These are phyloP conservation scores for Temnothorax nylanderi DNA, from an alignment of 1,140 invertebrate species.

Conservation along the genomic window DNA sequence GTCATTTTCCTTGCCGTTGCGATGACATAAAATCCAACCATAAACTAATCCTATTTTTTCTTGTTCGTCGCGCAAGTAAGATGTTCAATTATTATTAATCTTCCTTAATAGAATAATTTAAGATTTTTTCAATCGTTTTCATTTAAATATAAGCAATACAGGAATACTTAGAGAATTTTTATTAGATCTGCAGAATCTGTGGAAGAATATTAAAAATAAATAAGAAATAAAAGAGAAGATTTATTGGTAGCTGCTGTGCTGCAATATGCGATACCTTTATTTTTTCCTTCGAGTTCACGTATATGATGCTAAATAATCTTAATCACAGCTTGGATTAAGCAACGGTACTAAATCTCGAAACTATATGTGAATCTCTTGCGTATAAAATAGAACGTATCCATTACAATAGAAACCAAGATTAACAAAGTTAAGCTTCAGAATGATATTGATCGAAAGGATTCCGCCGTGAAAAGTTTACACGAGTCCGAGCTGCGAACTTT, in stretches of 20 bases:
- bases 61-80: background rate
- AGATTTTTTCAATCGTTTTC: background rate
- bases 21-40: slow-evolving; percentile 61
- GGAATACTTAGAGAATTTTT: background rate
- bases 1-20: slow-evolving; percentile 42
- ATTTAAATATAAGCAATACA: background rate
- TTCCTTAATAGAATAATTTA: background rate
- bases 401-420: background rate
- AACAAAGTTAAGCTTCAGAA: background rate
- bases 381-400: background rate
- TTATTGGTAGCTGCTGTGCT: background rate
- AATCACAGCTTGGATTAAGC: background rate
- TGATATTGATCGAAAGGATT: slow-evolving; percentile 2
- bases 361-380: background rate
- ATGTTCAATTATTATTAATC: background rate
- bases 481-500: background rate
- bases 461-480: background rate
- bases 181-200: background rate
- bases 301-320: background rate
- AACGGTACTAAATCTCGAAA: background rate
- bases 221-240: background rate
- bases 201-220: background rate
- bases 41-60: slow-evolving; percentile 11
- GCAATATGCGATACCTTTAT: background rate
- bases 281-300: background rate